Percentiles rank a stretch among this genome's conserved stretches.
Conservation (phyloP, 2,113 vertebrate species). For the Pedetes capensis region DNA sequence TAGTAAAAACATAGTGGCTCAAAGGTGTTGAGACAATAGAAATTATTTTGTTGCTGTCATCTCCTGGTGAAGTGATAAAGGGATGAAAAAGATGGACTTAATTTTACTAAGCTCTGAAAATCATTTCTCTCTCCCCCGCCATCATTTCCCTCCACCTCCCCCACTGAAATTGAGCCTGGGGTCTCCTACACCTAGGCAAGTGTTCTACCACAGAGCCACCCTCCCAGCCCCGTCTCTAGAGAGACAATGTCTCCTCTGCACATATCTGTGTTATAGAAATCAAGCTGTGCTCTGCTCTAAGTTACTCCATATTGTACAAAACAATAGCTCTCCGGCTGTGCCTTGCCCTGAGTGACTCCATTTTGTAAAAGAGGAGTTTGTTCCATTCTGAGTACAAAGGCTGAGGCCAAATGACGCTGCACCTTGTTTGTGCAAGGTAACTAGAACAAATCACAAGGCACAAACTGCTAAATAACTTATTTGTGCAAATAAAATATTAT, state of each 20-base stretch:
- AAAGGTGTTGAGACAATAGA: not conserved
- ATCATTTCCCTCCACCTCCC: not conserved
- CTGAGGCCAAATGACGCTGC: too few relatives aligned
- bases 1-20: not conserved
- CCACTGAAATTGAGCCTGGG: not conserved
- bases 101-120: not conserved
- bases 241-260: not conserved
- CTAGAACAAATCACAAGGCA: too few relatives aligned
- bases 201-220: too few relatives aligned
- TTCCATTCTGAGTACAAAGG: too few relatives aligned
- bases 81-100: not conserved
- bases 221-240: not conserved
- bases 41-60: not conserved
- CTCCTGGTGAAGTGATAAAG: not conserved
- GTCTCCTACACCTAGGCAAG: not conserved
- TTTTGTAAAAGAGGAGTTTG: too few relatives aligned
- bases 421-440: too few relatives aligned
- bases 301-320: too few relatives aligned
- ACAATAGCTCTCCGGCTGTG: too few relatives aligned
- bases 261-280: not conserved
- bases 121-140: not conserved
- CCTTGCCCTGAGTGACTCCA: too few relatives aligned
- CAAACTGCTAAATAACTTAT: too few relatives aligned
- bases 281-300: too few relatives aligned
- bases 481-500: too few relatives aligned